Evolutionary conservation across 2,113 vertebrate species (phyloP), one percentile per base, ranked within the genome.

Genomic region (Cervus canadensis): DNA sequence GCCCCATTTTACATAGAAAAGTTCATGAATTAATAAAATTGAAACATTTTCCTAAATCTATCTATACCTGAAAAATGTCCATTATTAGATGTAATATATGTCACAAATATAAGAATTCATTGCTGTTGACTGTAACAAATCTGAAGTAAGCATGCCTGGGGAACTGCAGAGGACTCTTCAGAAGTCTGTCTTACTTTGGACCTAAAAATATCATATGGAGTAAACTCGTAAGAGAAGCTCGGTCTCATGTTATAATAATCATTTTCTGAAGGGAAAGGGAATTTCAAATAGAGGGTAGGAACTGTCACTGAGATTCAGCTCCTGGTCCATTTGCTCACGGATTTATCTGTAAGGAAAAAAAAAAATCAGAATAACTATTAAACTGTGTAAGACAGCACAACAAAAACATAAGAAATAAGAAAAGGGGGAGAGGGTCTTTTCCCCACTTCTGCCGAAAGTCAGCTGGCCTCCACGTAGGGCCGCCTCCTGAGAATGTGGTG

Each of bases 1-100:
- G 4, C 11, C 92, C n/a, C 2, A 52, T 83, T 33, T 92, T 67
- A 33, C 11, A 57, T 60, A 84, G 33, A 95, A 95, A 95, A 48
- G 16, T 71, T 52, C 26, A 43, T 33, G 76, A 40, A 9, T 43
- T 91, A 57, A 78, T 50, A 95, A 92, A 45, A 87, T 40, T 33
- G 2, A 78, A 86, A 43, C 3, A 78, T 89, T 89, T 94, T 92
- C 7, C 45, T 86, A 1, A 85, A 82, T 54, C 21, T n/a, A 40
- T 78, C 14, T 52, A 50, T 28, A 85, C 7, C 1, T 13, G 3
- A 57, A 57, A 94, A n/a, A 36, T 48, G 45, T 16, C 11, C 15
- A 10, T 45, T 54, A 45, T 84, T 85, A 92, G 26, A 91, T 33
- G 0, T 57, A n/a, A 28, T 60, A 16, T 87, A 33, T 64, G 26